Conservation (phyloP, 2,797 vertebrate genomes). For the Neopelma chrysocephalum region DNA sequence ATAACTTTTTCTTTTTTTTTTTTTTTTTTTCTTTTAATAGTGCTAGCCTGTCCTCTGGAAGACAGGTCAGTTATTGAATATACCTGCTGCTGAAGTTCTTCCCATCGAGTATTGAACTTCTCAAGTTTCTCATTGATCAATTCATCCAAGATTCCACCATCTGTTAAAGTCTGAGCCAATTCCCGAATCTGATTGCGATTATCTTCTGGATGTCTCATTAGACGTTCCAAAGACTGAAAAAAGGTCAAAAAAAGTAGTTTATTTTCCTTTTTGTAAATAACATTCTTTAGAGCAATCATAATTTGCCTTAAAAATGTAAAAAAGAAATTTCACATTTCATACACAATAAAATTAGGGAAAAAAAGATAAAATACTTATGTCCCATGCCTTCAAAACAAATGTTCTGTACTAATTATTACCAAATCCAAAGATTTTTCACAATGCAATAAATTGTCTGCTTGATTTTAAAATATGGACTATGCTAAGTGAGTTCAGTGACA, state of each 20-base stretch:
- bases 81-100: constrained; percentile 92
- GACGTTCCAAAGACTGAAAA: constrained; percentile 84
- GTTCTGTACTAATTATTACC: fast-evolving
- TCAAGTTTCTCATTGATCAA: constrained; percentile 94
- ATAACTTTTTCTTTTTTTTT: background rate
- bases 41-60: background rate
- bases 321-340: background rate
- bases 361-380: background rate
- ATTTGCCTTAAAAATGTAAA: background rate
- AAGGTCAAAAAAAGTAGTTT: background rate
- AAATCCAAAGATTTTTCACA: background rate
- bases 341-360: background rate
- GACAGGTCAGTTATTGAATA: background rate
- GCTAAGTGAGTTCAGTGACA: background rate
- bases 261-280: background rate
- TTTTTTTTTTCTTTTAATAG: background rate
- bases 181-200: constrained; percentile 95
- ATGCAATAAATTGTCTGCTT: background rate
- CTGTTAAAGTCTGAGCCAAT: constrained; percentile 94
- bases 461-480: background rate
- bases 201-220: constrained; percentile 92
- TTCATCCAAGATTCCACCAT: constrained; percentile 95
- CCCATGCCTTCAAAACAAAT: background rate
- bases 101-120: constrained; percentile 91
- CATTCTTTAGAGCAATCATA: background rate